phyloP scores from a whole-genome alignment of 2,888 invertebrate genomes.

The Noctua pronuba region DNA sequence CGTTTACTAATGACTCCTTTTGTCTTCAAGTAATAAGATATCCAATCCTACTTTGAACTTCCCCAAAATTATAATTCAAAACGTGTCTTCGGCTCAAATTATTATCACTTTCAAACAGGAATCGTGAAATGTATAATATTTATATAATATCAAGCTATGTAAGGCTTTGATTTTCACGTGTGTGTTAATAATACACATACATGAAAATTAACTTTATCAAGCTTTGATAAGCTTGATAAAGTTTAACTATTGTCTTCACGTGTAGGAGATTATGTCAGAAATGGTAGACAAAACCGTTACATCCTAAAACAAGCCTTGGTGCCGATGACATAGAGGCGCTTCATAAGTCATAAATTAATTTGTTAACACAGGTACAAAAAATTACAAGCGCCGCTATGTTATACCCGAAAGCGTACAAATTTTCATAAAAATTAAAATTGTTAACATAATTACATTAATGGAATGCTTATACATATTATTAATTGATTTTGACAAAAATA shows the following conservation, averaged over 20 bases:
- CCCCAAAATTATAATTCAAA: conserved; percentile 36
- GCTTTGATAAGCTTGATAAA: conserved; percentile 11
- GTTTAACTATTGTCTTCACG: conserved; percentile 10
- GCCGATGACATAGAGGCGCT: not conserved
- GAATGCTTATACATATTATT: no score
- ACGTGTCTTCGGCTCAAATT: conserved; percentile 28
- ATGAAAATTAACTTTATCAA: not conserved
- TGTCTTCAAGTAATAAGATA: conserved; percentile 37
- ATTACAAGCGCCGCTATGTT: no score
- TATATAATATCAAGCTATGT: conserved; percentile 10
- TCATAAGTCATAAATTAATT: no score
- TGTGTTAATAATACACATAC: not conserved
- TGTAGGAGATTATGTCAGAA: conserved; percentile 5
- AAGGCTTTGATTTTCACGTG: conserved; percentile 22
- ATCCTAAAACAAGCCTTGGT: not conserved
- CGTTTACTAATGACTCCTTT: conserved; percentile 31
- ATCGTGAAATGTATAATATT: conserved; percentile 27
- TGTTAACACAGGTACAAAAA: no score
- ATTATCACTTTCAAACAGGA: conserved; percentile 52
- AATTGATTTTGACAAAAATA: no score
- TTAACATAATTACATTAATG: no score
- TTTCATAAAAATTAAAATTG: no score
- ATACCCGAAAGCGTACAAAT: no score
- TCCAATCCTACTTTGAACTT: conserved; percentile 30
- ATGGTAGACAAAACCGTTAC: not conserved